Conservation (phyloP, 2,113 vertebrate species). For the Platichthys stellatus region DNA sequence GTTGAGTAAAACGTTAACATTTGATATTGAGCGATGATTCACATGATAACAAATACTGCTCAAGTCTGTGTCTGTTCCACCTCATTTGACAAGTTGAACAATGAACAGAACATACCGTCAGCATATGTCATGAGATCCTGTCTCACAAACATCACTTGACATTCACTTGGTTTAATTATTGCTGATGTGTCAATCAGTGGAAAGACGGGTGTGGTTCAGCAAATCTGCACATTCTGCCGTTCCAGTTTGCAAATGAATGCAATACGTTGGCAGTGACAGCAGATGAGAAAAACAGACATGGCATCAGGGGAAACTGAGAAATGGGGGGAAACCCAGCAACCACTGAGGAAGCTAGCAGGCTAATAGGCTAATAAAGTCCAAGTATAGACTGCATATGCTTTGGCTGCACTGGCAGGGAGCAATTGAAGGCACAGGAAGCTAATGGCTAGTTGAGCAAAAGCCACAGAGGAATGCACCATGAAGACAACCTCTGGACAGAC, state of each 20-base stretch:
- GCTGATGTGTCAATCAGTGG: slow-evolving; percentile 26
- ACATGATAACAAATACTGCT: not conserved
- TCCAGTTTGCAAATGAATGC: slow-evolving; percentile 57
- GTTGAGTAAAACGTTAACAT: slow-evolving; percentile 11
- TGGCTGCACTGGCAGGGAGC: slow-evolving; percentile 56
- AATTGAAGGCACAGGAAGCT: slow-evolving; percentile 64
- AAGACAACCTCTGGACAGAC: slow-evolving; percentile 35
- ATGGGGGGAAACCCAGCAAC: slow-evolving; percentile 32
- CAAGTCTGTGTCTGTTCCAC: not conserved
- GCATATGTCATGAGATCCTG: slow-evolving; percentile 1
- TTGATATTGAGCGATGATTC: not conserved
- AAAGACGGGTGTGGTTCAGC: slow-evolving; percentile 59
- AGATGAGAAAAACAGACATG: slow-evolving; percentile 52
- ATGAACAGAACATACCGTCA: not conserved
- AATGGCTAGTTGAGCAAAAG: slow-evolving; percentile 77
- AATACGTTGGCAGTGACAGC: slow-evolving; percentile 24
- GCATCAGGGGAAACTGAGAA: slow-evolving; percentile 28
- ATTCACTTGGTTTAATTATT: slow-evolving; percentile 34
- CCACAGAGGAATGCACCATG: slow-evolving; percentile 73
- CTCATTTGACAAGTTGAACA: not conserved
- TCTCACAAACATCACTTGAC: slow-evolving; percentile 32
- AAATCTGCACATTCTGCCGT: slow-evolving; percentile 51
- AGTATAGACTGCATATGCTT: slow-evolving; percentile 66
- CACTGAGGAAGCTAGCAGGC: slow-evolving; percentile 43
- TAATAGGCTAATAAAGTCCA: slow-evolving; percentile 79